These are phyloP conservation scores for Colistium nudipinnis DNA, from an alignment of 2,113 vertebrate species.

Conservation along the genomic window DNA sequence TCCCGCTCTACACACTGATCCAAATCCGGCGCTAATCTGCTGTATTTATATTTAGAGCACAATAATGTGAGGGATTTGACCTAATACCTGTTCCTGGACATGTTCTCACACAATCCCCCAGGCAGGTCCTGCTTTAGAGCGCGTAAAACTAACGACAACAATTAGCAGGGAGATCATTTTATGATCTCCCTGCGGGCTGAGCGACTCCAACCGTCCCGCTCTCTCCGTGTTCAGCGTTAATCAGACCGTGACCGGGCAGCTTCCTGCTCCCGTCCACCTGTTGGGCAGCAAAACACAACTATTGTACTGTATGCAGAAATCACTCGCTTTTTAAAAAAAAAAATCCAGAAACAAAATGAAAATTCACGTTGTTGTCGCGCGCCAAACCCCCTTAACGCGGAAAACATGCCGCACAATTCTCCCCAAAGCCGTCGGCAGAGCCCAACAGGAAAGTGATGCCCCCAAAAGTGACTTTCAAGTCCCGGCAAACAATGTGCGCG, in stretches of 20 bases:
- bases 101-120: slow-evolving; percentile 18
- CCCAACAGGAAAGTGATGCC: too few species aligned
- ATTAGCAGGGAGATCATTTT: slow-evolving; percentile 1
- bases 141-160: slow-evolving; percentile 1
- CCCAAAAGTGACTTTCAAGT: not conserved
- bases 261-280: not conserved
- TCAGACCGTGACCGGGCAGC: not conserved
- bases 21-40: slow-evolving; percentile 68
- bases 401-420: not conserved
- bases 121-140: slow-evolving; percentile 10
- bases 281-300: not conserved
- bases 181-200: not conserved
- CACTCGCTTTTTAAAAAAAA: not conserved
- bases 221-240: not conserved
- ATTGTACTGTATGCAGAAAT: not conserved
- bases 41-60: slow-evolving; percentile 64
- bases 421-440: not conserved
- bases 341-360: not conserved
- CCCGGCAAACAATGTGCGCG: not conserved
- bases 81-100: slow-evolving; percentile 51
- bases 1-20: slow-evolving; percentile 53
- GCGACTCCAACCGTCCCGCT: not conserved
- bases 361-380: not conserved
- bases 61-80: slow-evolving; percentile 43
- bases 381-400: too few species aligned